Conservation (phyloP, 2,797 vertebrate genomes). For the Acrossocheilus fasciatus region DNA sequence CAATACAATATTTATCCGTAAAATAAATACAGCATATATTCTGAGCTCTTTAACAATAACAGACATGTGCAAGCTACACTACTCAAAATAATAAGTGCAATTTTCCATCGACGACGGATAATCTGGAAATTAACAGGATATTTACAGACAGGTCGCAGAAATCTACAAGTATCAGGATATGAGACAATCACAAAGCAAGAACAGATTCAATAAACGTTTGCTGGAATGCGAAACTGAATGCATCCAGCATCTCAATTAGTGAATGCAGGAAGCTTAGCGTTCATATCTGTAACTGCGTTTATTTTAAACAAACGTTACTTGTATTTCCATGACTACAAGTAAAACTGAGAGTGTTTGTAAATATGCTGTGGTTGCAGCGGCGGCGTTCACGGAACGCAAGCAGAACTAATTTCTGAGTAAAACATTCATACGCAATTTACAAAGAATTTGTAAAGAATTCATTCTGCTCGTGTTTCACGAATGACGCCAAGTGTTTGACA, state of each 20-base stretch:
- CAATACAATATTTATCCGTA: conserved; percentile 28
- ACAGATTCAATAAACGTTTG: background rate
- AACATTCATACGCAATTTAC: background rate
- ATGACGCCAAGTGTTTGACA: background rate
- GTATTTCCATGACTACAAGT: background rate
- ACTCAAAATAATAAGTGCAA: conserved; percentile 68
- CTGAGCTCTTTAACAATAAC: conserved; percentile 60
- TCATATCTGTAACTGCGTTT: background rate
- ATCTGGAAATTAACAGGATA: conserved; percentile 33
- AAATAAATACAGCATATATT: conserved; percentile 79
- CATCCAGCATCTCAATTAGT: background rate
- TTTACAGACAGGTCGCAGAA: conserved; percentile 10
- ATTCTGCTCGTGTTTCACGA: background rate
- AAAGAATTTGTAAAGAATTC: background rate
- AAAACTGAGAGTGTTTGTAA: conserved; percentile 1
- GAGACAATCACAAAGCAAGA: background rate
- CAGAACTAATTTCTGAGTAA: background rate
- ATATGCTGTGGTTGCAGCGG: background rate
- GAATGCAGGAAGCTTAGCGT: background rate
- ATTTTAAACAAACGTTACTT: background rate
- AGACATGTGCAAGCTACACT: conserved; percentile 64
- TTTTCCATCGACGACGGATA: conserved; percentile 49
- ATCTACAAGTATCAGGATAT: background rate
- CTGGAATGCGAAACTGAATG: background rate
- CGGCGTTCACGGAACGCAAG: background rate